Base-by-base conservation (phyloP, 2,113 vertebrate genomes). In the Dascyllus trimaculatus region DNA sequence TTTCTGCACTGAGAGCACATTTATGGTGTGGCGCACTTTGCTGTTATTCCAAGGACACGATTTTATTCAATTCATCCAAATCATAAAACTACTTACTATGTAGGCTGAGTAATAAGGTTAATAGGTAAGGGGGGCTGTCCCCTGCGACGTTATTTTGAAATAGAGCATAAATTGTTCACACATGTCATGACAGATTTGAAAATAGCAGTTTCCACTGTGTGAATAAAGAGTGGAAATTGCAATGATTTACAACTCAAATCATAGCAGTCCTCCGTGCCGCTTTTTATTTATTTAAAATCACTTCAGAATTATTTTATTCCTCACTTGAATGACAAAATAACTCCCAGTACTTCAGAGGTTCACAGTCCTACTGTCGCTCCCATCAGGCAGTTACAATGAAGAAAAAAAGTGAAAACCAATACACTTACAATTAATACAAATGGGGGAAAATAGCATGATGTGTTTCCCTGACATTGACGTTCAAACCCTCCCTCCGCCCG, bases 321-420 rank as follows among this genome's bases (percentile, higher is more conserved):
- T 48, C 3, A 24, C 53, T 75, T 64, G n/a, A 71, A 72, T 68
- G 63, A 35, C 15, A 66, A 67, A 82, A 46, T 32, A 3, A 19
- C 48, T 72, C 21, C 11, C 14, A 2, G 17, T 21, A 56, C n/a
- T 57, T 35, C 22, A 53, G 58, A 29, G 5, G 38, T 67, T 18
- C 54, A 26, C 24, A 13, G 19, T 24, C 68, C 40, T 24, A 29
- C 59, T 60, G 14, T 4, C n/a, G 21, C 40, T 29, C 14, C 15
- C 35, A 38, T 58, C 35, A 77, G 63, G 53, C 10, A 14, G n/a
- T 57, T 19, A 48, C 57, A 19, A 18, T 52, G 11, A 29, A 49
- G 46, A 52, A 68, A 72, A 56, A 10, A 35, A n/a, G 8, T 19
- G 60, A 25, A 15, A 32, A 45, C 19, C 1, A 70, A 49, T 45